These are phyloP conservation scores for Tipula confusa DNA, from an alignment of 2,888 invertebrate genomes.

Conservation along the genomic window DNA sequence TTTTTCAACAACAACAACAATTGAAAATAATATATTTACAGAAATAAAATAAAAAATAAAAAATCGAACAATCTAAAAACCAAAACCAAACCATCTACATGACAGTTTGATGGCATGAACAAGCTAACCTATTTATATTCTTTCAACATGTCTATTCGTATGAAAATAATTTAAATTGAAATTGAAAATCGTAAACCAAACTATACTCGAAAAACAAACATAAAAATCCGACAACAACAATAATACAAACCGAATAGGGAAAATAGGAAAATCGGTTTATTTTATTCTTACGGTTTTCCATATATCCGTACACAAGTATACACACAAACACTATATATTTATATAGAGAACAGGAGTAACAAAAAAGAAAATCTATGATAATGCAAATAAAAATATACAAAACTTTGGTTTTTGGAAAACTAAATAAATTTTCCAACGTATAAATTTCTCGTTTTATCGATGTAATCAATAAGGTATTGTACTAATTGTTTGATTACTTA, in stretches of 20 bases:
- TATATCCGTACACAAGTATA: not conserved
- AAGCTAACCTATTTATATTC: constrained; percentile 31
- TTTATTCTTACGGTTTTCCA: not conserved
- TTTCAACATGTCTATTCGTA: constrained; percentile 31
- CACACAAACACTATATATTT: not conserved
- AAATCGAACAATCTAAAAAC: constrained; percentile 25
- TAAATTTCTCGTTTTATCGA: not conserved
- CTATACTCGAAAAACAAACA: constrained; percentile 26
- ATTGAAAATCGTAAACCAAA: constrained; percentile 30
- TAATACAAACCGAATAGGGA: not conserved
- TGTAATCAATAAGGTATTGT: not conserved
- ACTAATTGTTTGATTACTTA: not conserved
- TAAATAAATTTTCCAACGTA: not conserved
- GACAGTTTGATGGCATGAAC: constrained; percentile 29
- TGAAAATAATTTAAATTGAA: constrained; percentile 32
- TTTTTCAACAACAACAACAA: constrained; percentile 13
- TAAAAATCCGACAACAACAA: not conserved
- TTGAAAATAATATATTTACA: not conserved
- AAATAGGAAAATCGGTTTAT: not conserved
- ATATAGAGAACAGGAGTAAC: no score
- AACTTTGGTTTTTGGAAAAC: not conserved
- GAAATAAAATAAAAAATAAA: constrained; percentile 26
- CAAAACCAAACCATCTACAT: constrained; percentile 29
- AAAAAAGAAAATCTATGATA: not conserved
- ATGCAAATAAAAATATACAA: not conserved